A percentile compares a stretch with the other conserved stretches of the same genome.
Conservation (phyloP, 2,797 vertebrate species). For the Pseudocheirus occidentalis region DNA sequence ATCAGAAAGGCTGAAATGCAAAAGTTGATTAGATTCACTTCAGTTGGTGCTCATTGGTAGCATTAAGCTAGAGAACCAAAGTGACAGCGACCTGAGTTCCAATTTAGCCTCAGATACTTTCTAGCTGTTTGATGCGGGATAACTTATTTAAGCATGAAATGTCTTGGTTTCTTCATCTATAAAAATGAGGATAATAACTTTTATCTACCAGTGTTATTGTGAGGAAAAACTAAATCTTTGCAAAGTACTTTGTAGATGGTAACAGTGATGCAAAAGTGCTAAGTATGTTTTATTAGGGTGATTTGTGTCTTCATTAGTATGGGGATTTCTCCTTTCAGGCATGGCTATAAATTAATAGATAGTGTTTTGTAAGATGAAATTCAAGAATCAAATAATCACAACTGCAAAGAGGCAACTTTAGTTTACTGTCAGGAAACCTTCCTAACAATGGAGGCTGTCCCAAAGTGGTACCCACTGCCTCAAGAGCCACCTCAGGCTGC, state of each 20-base stretch:
- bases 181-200: constrained; percentile 34
- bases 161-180: constrained; percentile 30
- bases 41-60: not conserved
- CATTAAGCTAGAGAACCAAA: not conserved
- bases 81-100: not conserved
- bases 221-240: constrained; percentile 29
- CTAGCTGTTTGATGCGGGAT: constrained; percentile 9
- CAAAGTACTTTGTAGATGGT: not conserved
- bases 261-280: not conserved
- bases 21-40: not conserved
- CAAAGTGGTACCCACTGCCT: not conserved
- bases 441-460: not conserved
- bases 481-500: not conserved
- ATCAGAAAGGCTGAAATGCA: not conserved
- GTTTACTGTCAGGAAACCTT: not conserved
- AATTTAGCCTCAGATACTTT: constrained; percentile 14
- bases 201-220: not conserved
- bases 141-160: not conserved
- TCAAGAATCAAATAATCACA: not conserved
- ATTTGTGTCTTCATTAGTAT: not conserved
- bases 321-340: not conserved
- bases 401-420: not conserved
- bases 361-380: not conserved
- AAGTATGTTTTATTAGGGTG: not conserved
- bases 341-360: not conserved